phyloP scores from a whole-genome alignment of 2,113 vertebrate species.

The Tiliqua scincoides region DNA sequence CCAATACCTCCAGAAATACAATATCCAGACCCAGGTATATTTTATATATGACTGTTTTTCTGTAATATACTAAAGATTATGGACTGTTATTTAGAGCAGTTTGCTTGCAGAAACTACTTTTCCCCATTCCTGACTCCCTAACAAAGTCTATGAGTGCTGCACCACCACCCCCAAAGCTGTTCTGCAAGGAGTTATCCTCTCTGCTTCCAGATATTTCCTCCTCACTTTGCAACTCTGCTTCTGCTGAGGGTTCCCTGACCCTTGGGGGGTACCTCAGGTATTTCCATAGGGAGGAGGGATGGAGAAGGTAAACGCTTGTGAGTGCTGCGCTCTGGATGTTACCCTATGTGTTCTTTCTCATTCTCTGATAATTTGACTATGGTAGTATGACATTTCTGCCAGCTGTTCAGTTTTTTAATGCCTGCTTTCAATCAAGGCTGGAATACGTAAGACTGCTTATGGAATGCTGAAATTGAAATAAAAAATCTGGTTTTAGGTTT shows the following conservation, averaged over 20 bases:
- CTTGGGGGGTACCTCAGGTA: too few species aligned
- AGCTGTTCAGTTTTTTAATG: not conserved
- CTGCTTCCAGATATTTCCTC: too few species aligned
- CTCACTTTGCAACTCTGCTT: too few species aligned
- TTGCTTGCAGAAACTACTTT: not conserved
- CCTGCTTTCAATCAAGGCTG: not conserved
- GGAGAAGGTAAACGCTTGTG: too few species aligned
- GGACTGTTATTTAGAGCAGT: too few species aligned
- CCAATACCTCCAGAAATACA: slow-evolving; percentile 93
- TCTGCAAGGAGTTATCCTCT: too few species aligned
- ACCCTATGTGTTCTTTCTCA: not conserved
- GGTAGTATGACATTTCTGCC: not conserved
- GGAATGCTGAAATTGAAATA: too few species aligned
- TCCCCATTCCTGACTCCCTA: too few species aligned
- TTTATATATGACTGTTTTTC: not conserved
- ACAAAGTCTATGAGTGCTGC: too few species aligned
- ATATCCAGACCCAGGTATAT: slow-evolving; percentile 86
- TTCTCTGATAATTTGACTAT: not conserved
- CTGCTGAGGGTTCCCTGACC: too few species aligned
- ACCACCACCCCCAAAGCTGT: too few species aligned
- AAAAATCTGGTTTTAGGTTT: not conserved
- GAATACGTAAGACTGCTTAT: not conserved
- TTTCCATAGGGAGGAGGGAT: too few species aligned
- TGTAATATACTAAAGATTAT: not conserved
- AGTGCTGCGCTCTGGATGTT: not conserved